These are phyloP conservation scores for Oreonectes daqikongensis DNA, from an alignment of 2,797 vertebrate species.

Conservation along the genomic window DNA sequence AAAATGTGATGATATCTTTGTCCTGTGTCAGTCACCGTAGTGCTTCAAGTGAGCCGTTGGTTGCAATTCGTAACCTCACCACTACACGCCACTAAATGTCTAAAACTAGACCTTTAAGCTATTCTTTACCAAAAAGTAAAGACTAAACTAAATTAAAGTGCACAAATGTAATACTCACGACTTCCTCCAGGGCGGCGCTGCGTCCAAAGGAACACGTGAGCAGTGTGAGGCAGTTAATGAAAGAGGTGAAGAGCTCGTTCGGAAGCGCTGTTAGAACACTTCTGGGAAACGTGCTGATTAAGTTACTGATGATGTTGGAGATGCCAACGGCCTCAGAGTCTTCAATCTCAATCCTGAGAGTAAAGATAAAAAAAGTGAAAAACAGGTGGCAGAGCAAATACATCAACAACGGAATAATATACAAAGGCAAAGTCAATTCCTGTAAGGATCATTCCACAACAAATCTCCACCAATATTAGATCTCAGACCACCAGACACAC, in stretches of 20 bases:
- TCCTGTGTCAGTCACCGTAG: too few relatives aligned
- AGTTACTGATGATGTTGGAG: slow-evolving; percentile 96
- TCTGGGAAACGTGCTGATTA: slow-evolving; percentile 96
- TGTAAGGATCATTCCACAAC: neutral
- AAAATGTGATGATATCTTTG: too few relatives aligned
- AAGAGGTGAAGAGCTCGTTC: slow-evolving; percentile 95
- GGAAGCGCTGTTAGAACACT: slow-evolving; percentile 92
- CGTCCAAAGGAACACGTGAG: slow-evolving; percentile 98
- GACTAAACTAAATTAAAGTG: neutral
- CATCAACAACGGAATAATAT: neutral
- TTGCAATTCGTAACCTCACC: too few relatives aligned
- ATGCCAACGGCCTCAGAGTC: slow-evolving; percentile 98
- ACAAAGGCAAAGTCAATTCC: neutral
- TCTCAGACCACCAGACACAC: neutral
- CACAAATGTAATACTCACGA: slow-evolving; percentile 76
- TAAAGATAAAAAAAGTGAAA: slow-evolving; percentile 15
- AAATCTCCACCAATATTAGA: neutral
- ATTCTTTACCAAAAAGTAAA: neutral
- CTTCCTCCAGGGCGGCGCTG: slow-evolving; percentile 97
- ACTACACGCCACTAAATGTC: too few relatives aligned
- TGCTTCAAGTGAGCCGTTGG: too few relatives aligned
- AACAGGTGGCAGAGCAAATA: neutral
- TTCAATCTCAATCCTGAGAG: slow-evolving; percentile 93
- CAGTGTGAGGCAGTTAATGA: slow-evolving; percentile 96
- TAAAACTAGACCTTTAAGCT: too few relatives aligned